These are phyloP conservation scores for Choristoneura rosaceana DNA, from an alignment of 2,888 invertebrate genomes.

Conservation along the genomic window DNA sequence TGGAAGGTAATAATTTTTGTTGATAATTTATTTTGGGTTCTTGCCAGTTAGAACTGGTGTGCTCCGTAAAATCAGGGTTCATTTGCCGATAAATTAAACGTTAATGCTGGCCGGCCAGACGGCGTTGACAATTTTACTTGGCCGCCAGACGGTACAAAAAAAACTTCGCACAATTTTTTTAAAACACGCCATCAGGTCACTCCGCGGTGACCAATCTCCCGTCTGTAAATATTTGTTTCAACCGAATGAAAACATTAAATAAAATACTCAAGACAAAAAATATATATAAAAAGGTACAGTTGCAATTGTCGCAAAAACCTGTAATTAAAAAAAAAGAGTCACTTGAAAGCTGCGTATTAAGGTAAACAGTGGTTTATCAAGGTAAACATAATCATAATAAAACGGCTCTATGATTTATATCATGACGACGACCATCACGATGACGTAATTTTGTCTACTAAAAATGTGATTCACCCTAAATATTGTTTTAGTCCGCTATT, in stretches of 20 bases:
- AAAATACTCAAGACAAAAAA: neutral
- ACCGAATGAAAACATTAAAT: neutral
- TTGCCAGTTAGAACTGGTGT: slow-evolving; percentile 55
- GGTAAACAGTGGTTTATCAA: neutral
- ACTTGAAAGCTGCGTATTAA: neutral
- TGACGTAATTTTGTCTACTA: neutral
- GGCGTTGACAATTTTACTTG: slow-evolving; percentile 68
- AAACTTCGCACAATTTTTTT: slow-evolving; percentile 31
- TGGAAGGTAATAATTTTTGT: slow-evolving; percentile 53
- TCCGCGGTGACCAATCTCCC: neutral
- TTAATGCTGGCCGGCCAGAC: slow-evolving; percentile 67
- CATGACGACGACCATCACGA: neutral
- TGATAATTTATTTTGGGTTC: slow-evolving; percentile 59
- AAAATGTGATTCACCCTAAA: neutral
- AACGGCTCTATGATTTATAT: neutral
- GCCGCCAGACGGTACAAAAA: slow-evolving; percentile 59
- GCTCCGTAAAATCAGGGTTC: slow-evolving; percentile 58
- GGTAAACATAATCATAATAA: slow-evolving; percentile 3
- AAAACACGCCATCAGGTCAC: neutral
- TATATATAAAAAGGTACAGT: too few relatives aligned
- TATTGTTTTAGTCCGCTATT: too few relatives aligned
- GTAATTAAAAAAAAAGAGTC: neutral
- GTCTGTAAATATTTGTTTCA: neutral
- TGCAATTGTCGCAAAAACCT: neutral
- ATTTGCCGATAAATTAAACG: slow-evolving; percentile 64